A percentile compares a stretch with the other conserved stretches of the same genome.
Conservation (phyloP, 2,113 vertebrate species). For the Verasper variegatus region DNA sequence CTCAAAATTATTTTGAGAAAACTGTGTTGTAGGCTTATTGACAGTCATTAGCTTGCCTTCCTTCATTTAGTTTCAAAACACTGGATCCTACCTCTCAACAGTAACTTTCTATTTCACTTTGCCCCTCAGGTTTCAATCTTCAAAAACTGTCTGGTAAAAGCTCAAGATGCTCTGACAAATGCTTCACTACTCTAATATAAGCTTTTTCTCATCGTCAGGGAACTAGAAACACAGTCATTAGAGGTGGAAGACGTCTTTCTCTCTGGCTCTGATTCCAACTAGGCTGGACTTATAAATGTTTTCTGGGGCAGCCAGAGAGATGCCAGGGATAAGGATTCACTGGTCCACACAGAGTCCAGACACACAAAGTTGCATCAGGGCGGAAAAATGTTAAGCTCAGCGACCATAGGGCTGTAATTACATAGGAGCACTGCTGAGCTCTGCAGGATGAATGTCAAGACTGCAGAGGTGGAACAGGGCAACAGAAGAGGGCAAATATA, state of each 20-base stretch:
- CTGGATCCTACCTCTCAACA: not conserved
- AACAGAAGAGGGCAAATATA: slow-evolving; percentile 28
- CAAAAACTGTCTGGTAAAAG: not conserved
- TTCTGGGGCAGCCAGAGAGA: slow-evolving; percentile 33
- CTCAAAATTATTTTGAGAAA: too few species aligned
- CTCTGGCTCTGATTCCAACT: not conserved
- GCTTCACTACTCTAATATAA: not conserved
- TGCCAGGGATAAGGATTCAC: slow-evolving; percentile 61
- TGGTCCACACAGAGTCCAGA: slow-evolving; percentile 66
- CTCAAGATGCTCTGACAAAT: not conserved
- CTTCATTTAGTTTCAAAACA: not conserved
- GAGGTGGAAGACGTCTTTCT: slow-evolving; percentile 6
- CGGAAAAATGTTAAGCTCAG: slow-evolving; percentile 83
- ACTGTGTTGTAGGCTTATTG: too few species aligned
- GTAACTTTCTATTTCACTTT: not conserved
- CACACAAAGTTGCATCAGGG: slow-evolving; percentile 78
- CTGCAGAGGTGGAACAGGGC: slow-evolving; percentile 42
- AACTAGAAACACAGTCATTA: not conserved
- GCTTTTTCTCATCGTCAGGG: not conserved
- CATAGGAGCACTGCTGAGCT: slow-evolving; percentile 82
- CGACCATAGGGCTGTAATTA: slow-evolving; percentile 82
- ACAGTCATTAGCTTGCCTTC: not conserved
- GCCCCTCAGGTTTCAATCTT: not conserved
- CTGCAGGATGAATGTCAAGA: slow-evolving; percentile 76
- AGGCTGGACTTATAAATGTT: slow-evolving; percentile 15